A percentile compares a stretch with the other conserved stretches of the same genome.
phyloP scores from a whole-genome alignment of 2,888 invertebrate genomes.

The Keiferia lycopersicella region DNA sequence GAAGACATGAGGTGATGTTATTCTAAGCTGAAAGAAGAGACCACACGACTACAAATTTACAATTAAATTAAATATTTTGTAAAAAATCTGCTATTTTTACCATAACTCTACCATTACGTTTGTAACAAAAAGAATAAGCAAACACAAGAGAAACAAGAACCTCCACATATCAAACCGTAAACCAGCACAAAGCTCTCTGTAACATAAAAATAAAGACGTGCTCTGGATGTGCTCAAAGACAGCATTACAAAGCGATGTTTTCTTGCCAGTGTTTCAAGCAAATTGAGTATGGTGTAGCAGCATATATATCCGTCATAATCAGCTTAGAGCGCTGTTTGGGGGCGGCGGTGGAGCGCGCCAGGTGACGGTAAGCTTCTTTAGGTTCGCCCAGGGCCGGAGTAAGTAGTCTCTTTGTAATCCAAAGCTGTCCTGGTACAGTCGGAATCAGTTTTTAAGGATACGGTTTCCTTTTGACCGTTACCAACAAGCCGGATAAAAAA shows the following conservation, averaged over 20 bases:
- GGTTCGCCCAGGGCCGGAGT: constrained; percentile 18
- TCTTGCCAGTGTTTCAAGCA: constrained; percentile 12
- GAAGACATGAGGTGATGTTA: too few species aligned
- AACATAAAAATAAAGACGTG: constrained; percentile 2
- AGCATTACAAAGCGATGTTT: constrained; percentile 13
- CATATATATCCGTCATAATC: constrained; percentile 53
- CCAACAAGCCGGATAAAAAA: too few species aligned
- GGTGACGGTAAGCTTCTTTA: constrained; percentile 61
- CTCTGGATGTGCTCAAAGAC: background rate
- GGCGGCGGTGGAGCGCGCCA: constrained; percentile 46
- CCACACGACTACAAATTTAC: too few species aligned
- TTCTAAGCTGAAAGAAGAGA: too few species aligned
- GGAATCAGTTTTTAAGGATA: too few species aligned
- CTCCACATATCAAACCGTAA: background rate
- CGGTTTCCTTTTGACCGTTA: too few species aligned
- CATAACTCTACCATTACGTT: too few species aligned
- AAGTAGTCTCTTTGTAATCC: background rate
- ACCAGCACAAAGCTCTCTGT: constrained; percentile 3
- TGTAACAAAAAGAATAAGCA: too few species aligned
- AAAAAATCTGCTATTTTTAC: too few species aligned
- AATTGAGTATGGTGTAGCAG: constrained; percentile 14
- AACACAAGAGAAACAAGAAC: too few species aligned
- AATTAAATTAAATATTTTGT: too few species aligned
- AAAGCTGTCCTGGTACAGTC: background rate
- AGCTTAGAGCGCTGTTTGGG: constrained; percentile 59